Evolutionary conservation across 2,113 vertebrate species (phyloP).

Genomic region (Pseudopipra pipra): DNA sequence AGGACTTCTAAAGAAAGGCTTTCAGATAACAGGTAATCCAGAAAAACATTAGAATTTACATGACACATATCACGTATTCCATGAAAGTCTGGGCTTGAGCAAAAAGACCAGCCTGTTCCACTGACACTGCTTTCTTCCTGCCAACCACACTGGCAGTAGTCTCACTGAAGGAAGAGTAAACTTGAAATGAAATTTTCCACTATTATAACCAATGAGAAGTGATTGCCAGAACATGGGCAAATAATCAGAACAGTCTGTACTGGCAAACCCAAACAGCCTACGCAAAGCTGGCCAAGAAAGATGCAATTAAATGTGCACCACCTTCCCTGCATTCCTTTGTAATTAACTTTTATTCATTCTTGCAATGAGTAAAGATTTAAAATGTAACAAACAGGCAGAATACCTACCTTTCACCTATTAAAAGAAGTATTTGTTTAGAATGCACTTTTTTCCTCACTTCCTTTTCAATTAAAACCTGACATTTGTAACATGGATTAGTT

Average conservation of each 20-base stretch:
- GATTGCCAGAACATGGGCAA: background rate
- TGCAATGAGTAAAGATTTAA: background rate
- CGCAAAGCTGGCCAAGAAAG: background rate
- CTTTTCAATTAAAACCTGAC: background rate
- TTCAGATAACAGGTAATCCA: background rate
- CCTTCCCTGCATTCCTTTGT: background rate
- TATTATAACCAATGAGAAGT: background rate
- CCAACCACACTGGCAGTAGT: background rate
- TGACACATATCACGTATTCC: accelerated
- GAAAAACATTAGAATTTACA: background rate
- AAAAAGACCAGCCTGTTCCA: background rate
- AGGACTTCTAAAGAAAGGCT: background rate
- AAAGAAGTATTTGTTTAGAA: background rate
- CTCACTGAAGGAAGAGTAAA: background rate
- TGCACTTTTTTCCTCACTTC: background rate
- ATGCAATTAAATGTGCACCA: background rate
- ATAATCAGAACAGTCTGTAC: background rate
- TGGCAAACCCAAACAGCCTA: background rate
- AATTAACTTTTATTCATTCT: background rate
- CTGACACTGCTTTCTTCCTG: background rate
- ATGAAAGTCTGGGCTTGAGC: background rate
- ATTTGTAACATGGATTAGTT: background rate
- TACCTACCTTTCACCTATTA: background rate
- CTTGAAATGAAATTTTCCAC: background rate
- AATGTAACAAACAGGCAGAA: background rate